These are phyloP conservation scores for Torymus auratus DNA, from an alignment of 2,888 invertebrate genomes.

Conservation along the genomic window DNA sequence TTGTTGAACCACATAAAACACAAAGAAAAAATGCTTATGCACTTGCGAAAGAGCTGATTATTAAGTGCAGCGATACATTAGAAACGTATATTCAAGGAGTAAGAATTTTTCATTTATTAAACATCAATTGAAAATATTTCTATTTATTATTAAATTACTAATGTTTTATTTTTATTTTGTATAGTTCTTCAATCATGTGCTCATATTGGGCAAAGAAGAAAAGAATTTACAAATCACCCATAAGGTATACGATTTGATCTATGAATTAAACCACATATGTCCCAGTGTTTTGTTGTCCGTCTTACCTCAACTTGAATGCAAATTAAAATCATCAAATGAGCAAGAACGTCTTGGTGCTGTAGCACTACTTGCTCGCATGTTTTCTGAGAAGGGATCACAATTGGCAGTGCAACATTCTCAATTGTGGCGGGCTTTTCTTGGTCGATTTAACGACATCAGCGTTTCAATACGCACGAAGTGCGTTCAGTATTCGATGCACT, in stretches of 20 bases:
- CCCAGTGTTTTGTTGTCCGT: constrained; percentile 91
- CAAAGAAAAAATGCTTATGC: constrained; percentile 93
- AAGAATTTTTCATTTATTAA: constrained; percentile 73
- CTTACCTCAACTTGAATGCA: constrained; percentile 96
- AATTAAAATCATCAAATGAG: constrained; percentile 93
- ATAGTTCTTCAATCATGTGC: constrained; percentile 96
- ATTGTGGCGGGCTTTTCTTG: constrained; percentile 95
- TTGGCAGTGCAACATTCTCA: constrained; percentile 90
- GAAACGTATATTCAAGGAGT: constrained; percentile 97
- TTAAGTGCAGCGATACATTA: constrained; percentile 93
- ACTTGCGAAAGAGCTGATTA: constrained; percentile 93
- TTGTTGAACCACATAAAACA: constrained; percentile 95
- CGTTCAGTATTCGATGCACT: constrained; percentile 98
- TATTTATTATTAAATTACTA: background rate
- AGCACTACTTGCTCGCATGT: constrained; percentile 95
- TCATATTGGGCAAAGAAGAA: constrained; percentile 95
- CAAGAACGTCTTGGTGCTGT: constrained; percentile 92
- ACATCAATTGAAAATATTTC: constrained; percentile 9
- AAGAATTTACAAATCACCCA: constrained; percentile 86
- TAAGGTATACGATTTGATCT: constrained; percentile 96
- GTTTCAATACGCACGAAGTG: constrained; percentile 95
- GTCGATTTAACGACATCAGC: constrained; percentile 96
- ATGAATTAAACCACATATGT: constrained; percentile 95
- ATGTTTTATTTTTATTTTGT: constrained; percentile 63
- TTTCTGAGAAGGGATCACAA: constrained; percentile 94